A percentile compares a stretch with the other conserved stretches of the same genome.
These are phyloP conservation scores for Microhierax caerulescens DNA, from an alignment of 2,797 vertebrate genomes.

Conservation along the genomic window DNA sequence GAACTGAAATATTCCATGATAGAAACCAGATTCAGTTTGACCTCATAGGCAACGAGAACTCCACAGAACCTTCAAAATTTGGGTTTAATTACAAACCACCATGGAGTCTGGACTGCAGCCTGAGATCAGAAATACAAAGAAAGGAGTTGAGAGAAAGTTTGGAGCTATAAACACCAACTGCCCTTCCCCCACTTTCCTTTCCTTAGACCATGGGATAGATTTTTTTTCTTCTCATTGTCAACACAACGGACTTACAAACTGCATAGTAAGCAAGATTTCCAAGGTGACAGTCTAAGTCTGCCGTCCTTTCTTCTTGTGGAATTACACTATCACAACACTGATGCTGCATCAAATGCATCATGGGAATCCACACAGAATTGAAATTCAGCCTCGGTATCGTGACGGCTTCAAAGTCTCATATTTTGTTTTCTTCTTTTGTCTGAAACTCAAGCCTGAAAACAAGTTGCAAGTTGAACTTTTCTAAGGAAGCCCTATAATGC, in stretches of 20 bases:
- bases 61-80: slow-evolving; percentile 43
- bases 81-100: slow-evolving; percentile 58
- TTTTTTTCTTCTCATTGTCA: background rate
- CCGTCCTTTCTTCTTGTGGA: background rate
- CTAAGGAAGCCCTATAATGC: background rate
- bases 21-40: slow-evolving; percentile 64
- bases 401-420: background rate
- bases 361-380: background rate
- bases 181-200: background rate
- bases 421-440: background rate
- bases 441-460: background rate
- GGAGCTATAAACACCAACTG: background rate
- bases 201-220: background rate
- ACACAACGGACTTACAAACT: background rate
- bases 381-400: background rate
- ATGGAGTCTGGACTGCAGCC: slow-evolving; percentile 21
- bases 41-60: slow-evolving; percentile 18
- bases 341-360: background rate
- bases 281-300: background rate
- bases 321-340: background rate
- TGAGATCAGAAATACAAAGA: slow-evolving; percentile 7
- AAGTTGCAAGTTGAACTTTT: background rate
- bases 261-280: background rate
- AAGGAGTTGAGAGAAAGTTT: background rate
- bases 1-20: slow-evolving; percentile 39